A percentile compares a stretch with the other conserved stretches of the same genome.
These are phyloP conservation scores for Luffia ferchaultella DNA, from an alignment of 2,888 invertebrate genomes.

Conservation along the genomic window DNA sequence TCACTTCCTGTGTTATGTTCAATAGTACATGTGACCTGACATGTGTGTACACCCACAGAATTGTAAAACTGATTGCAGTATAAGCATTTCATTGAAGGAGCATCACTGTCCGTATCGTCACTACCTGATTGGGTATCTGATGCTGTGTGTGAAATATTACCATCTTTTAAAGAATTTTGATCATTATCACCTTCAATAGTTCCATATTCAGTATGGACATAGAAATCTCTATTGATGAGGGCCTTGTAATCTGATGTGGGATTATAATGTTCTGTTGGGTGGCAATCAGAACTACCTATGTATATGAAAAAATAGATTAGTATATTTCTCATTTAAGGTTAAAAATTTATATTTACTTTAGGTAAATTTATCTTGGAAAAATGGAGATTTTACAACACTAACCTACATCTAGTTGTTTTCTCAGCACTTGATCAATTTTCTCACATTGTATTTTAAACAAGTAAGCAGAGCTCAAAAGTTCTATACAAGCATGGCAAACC, in stretches of 20 bases:
- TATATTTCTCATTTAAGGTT: no score
- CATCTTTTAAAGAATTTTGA: slow-evolving; percentile 38
- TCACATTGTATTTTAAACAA: slow-evolving; percentile 56
- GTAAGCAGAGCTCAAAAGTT: slow-evolving; percentile 53
- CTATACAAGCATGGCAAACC: slow-evolving; percentile 52
- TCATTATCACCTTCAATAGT: slow-evolving; percentile 40
- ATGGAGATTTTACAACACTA: no score
- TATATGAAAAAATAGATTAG: no score
- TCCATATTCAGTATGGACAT: slow-evolving; percentile 38
- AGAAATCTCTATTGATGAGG: slow-evolving; percentile 45
- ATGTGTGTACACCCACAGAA: slow-evolving; percentile 41
- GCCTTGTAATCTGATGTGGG: slow-evolving; percentile 37
- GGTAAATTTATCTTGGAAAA: no score
- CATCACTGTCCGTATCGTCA: slow-evolving; percentile 57
- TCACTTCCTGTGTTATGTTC: slow-evolving; percentile 49
- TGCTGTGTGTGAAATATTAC: slow-evolving; percentile 17
- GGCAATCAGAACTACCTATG: no score
- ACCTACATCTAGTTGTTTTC: slow-evolving; percentile 24
- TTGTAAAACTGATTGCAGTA: slow-evolving; percentile 48
- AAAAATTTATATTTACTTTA: no score
- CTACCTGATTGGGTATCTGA: slow-evolving; percentile 28
- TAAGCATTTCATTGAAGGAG: slow-evolving; percentile 54
- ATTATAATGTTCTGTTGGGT: no score
- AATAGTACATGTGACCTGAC: slow-evolving; percentile 49
- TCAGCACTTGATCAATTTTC: slow-evolving; percentile 38